Conservation (phyloP, 2,888 invertebrate genomes). For the Nymphalis polychloros region DNA sequence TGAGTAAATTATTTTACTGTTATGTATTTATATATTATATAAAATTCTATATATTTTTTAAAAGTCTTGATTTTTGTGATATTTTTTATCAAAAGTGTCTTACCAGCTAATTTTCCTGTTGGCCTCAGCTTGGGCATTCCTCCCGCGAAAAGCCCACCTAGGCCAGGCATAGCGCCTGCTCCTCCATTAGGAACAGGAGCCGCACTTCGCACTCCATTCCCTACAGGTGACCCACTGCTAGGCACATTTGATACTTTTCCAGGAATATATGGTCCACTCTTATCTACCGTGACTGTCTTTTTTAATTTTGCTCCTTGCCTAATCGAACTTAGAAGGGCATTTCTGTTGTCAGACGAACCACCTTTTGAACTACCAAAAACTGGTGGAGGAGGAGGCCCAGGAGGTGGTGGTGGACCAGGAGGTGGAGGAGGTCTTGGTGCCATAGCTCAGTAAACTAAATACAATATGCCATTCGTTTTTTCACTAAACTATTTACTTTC, state of each 20-base stretch:
- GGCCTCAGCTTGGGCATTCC: constrained; percentile 91
- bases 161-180: constrained; percentile 55
- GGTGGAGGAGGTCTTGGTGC: constrained; percentile 49
- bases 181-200: constrained; percentile 69
- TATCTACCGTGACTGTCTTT: constrained; percentile 94
- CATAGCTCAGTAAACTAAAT: constrained; percentile 56
- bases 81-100: constrained; percentile 7
- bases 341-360: constrained; percentile 82
- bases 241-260: constrained; percentile 79
- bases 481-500: constrained; percentile 30
- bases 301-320: constrained; percentile 90
- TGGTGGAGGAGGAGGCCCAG: constrained; percentile 83
- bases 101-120: constrained; percentile 82
- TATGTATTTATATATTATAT: too few relatives aligned
- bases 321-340: constrained; percentile 90
- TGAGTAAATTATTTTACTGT: neutral
- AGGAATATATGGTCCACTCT: constrained; percentile 90
- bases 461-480: constrained; percentile 43
- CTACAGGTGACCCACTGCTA: constrained; percentile 55
- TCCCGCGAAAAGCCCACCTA: constrained; percentile 90
- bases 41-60: neutral
- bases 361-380: constrained; percentile 72
- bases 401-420: constrained; percentile 85
- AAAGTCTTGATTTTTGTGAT: neutral
- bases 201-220: constrained; percentile 61